Evolutionary conservation across 1,140 invertebrate genomes (phyloP), one percentile per base, ranked within the genome.

Genomic region (Cydia amplana): DNA sequence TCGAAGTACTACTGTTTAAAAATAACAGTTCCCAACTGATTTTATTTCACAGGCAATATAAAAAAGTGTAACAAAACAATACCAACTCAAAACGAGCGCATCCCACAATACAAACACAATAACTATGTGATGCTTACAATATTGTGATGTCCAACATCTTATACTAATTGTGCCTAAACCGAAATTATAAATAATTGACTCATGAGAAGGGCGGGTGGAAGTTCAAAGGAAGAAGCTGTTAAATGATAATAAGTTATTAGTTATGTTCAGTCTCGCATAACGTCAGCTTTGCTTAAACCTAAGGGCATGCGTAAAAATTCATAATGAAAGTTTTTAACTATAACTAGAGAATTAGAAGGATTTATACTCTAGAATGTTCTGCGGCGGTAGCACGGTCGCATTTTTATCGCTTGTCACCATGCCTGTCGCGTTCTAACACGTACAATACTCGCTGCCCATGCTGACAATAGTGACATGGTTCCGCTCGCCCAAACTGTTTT

Each of bases 161-260:
- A 80, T 75, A 77, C 78, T 83, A 82, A 67, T 77, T 77, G 75
- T 79, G 73, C 82, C 78, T 82, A 82, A 77, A 78, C 79, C 82
- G 63, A 79, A 79, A 63, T 72, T 79, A 82, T 82, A 83, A 80
- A 83, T 79, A 64, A 73, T 64, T 72, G 64, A 75, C 78, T 81
- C 55, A 80, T 79, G 76, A 82, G 74, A 74, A 77, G 80, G 77
- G 80, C 78, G 79, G 76, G 12, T 18, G 64, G 64, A 67, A 64
- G 63, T 25, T 32, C 28, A 25, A 10, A 28, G 25, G 20, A 10
- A 23, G 20, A 64, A 64, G 60, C 23, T 25, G 23, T 67, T 32
- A 32, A 28, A 36, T 36, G 4, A 14, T n/a, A 32, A 65, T 65
- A 32, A 72, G n/a, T 72, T 72, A 46, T 18, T 72, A 72, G 70